Evolutionary conservation across 2,888 invertebrate species (phyloP).

Genomic region (Chloromyia formosa): DNA sequence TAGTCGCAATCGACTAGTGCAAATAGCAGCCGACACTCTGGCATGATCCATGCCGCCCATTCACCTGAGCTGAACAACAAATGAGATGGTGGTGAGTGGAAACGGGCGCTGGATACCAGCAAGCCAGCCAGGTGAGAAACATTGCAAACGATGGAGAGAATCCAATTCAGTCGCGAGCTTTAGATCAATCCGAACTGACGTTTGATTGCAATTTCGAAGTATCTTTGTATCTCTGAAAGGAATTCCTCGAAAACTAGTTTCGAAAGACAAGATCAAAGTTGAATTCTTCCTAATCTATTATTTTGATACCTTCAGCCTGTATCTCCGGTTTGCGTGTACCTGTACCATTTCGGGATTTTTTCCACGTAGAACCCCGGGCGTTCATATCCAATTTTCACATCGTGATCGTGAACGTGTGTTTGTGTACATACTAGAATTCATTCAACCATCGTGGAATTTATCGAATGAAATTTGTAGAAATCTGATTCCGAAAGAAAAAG

Average conservation of each 20-base stretch:
- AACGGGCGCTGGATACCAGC: not conserved
- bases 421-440: not conserved
- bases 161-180: conserved; percentile 46
- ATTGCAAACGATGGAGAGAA: not conserved
- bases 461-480: too few relatives aligned
- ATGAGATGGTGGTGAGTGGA: too few relatives aligned
- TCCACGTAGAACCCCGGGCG: not conserved
- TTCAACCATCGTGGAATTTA: too few relatives aligned
- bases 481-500: not conserved
- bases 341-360: not conserved
- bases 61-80: conserved; percentile 3
- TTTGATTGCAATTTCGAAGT: conserved; percentile 14
- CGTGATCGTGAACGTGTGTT: not conserved
- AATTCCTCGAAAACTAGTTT: conserved; percentile 17
- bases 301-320: not conserved
- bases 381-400: too few relatives aligned
- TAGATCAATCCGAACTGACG: conserved; percentile 45
- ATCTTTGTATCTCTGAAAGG: not conserved
- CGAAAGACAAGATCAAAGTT: not conserved
- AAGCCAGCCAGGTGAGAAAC: conserved; percentile 5
- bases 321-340: not conserved
- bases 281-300: not conserved
- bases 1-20: too few relatives aligned
- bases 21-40: too few relatives aligned
- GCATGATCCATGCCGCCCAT: not conserved